These are phyloP conservation scores for Hoplodrina blanda DNA, from an alignment of 2,888 invertebrate species.

Conservation along the genomic window DNA sequence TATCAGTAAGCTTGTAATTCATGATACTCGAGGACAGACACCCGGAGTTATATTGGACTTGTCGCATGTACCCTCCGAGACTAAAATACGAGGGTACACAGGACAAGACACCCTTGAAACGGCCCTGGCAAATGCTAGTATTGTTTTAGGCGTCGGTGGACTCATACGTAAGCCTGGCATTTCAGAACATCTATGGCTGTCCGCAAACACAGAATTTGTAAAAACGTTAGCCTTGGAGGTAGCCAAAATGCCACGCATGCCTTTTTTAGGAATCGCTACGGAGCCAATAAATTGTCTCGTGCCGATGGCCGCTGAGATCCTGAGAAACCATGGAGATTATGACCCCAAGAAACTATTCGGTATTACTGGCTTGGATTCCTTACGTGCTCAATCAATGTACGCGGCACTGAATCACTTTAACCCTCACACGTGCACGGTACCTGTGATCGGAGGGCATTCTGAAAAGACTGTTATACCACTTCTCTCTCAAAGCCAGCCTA, in stretches of 20 bases:
- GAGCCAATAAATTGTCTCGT: conserved; percentile 86
- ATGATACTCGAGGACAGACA: conserved; percentile 84
- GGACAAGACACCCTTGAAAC: conserved; percentile 74
- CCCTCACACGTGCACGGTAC: conserved; percentile 92
- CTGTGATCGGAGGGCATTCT: conserved; percentile 95
- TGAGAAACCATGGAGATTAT: conserved; percentile 83
- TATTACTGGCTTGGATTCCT: conserved; percentile 93
- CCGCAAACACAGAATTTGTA: conserved; percentile 82
- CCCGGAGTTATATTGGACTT: conserved; percentile 85
- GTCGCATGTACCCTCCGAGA: conserved; percentile 84
- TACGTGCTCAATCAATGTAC: conserved; percentile 94
- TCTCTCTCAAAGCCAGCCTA: conserved; percentile 93
- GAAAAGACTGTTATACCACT: conserved; percentile 94
- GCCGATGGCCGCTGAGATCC: conserved; percentile 85
- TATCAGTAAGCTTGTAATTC: conserved; percentile 91
- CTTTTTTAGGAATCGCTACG: conserved; percentile 83
- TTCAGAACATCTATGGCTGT: conserved; percentile 91
- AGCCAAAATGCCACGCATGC: conserved; percentile 75
- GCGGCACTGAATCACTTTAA: conserved; percentile 92
- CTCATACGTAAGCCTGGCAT: conserved; percentile 91
- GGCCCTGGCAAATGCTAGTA: conserved; percentile 89
- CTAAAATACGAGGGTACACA: conserved; percentile 74
- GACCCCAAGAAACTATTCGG: conserved; percentile 93
- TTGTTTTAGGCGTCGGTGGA: conserved; percentile 93
- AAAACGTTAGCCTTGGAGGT: conserved; percentile 74